phyloP scores from a whole-genome alignment of 2,888 invertebrate genomes.

The Acrobeloides nanus region DNA sequence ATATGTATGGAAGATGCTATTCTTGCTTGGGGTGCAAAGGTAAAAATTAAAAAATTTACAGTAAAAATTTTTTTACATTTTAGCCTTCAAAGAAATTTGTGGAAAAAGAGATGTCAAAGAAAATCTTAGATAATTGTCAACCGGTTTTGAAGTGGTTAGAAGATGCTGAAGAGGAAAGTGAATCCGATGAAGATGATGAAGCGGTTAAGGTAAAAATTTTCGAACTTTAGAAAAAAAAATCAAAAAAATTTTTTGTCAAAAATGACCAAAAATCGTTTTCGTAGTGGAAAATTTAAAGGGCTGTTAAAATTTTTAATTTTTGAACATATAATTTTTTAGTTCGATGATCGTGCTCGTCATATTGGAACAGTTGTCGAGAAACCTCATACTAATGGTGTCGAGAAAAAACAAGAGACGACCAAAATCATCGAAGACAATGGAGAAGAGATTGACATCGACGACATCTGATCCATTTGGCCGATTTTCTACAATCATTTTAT shows the following conservation, averaged over 20 bases:
- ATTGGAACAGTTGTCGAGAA: constrained; percentile 20
- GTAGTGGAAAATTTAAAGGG: too few relatives aligned
- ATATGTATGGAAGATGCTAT: constrained; percentile 87
- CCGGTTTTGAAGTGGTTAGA: constrained; percentile 93
- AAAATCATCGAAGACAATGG: constrained; percentile 31
- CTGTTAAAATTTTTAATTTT: too few relatives aligned
- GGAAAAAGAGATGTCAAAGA: constrained; percentile 74
- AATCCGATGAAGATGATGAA: constrained; percentile 67
- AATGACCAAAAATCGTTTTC: too few relatives aligned
- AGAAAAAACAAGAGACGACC: constrained; percentile 12
- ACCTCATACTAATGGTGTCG: too few relatives aligned
- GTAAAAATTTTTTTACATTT: constrained; percentile 16
- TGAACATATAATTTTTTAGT: constrained; percentile 24
- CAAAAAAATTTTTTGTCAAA: too few relatives aligned
- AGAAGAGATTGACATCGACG: constrained; percentile 44
- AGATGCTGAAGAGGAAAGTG: constrained; percentile 83
- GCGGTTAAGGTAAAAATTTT: constrained; percentile 64
- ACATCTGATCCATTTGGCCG: constrained; percentile 38
- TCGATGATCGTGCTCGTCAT: constrained; percentile 31
- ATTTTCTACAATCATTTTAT: too few relatives aligned
- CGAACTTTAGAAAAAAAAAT: constrained; percentile 20
- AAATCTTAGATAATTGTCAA: constrained; percentile 81
- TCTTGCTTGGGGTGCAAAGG: constrained; percentile 89
- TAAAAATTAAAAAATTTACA: constrained; percentile 52
- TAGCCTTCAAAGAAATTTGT: constrained; percentile 76